Conservation (phyloP, 2,113 vertebrate species). For the Hydrochoerus hydrochaeris region DNA sequence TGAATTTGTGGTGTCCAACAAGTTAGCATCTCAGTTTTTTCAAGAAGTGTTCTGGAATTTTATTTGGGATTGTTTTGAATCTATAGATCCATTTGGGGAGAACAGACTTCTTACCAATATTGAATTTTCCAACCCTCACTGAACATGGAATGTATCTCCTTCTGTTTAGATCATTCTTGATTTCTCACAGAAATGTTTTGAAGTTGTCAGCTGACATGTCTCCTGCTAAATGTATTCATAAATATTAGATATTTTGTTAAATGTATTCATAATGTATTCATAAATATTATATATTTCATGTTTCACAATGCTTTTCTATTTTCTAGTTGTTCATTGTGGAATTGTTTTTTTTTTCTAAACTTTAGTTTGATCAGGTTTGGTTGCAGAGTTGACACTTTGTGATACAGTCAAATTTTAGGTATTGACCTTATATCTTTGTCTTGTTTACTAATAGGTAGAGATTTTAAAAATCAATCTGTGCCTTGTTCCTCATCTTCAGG, state of each 20-base stretch:
- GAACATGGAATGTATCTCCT: neutral
- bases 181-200: constrained; percentile 32
- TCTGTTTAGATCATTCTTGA: constrained; percentile 4
- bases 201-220: neutral
- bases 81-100: neutral
- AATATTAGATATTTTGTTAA: neutral
- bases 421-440: neutral
- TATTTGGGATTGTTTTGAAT: constrained; percentile 14
- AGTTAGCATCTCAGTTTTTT: neutral
- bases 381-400: neutral
- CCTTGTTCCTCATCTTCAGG: constrained; percentile 2
- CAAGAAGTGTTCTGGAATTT: neutral
- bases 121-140: neutral
- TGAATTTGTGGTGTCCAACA: too few relatives aligned
- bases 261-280: too few relatives aligned
- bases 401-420: constrained; percentile 28
- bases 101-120: neutral
- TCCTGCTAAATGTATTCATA: neutral
- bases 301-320: neutral
- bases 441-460: neutral
- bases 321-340: constrained; percentile 27
- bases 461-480: neutral
- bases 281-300: neutral
- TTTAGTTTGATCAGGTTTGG: neutral
- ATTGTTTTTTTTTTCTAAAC: neutral